These are phyloP conservation scores for Willowsia nigromaculata DNA, from an alignment of 2,888 invertebrate genomes.

Conservation along the genomic window DNA sequence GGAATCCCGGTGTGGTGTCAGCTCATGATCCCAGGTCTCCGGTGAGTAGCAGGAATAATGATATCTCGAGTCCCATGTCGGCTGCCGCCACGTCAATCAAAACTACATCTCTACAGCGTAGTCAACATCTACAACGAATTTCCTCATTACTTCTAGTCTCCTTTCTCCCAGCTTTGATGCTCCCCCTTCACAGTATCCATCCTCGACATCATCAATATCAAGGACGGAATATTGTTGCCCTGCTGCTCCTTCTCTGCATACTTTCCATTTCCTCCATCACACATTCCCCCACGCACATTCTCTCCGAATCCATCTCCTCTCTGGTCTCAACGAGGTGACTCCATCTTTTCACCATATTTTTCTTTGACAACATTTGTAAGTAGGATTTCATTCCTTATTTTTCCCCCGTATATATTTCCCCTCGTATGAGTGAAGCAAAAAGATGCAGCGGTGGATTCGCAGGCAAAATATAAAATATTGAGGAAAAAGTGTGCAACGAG, in stretches of 20 bases:
- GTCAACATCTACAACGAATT: slow-evolving; percentile 50
- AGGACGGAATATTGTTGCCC: neutral
- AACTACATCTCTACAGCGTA: slow-evolving; percentile 40
- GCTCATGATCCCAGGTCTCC: slow-evolving; percentile 75
- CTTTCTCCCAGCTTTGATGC: slow-evolving; percentile 1
- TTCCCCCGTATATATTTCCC: neutral
- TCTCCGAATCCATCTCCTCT: slow-evolving; percentile 15
- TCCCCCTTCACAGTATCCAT: neutral
- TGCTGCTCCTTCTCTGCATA: neutral
- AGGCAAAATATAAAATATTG: neutral
- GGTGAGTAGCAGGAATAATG: slow-evolving; percentile 70
- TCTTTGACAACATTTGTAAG: neutral
- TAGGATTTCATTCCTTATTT: neutral
- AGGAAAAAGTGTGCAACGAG: neutral
- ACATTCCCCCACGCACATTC: neutral
- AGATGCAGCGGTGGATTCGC: neutral
- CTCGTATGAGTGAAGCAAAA: neutral
- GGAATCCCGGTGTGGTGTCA: slow-evolving; percentile 72
- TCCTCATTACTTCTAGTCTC: slow-evolving; percentile 23
- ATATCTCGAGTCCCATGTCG: slow-evolving; percentile 69
- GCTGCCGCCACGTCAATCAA: slow-evolving; percentile 54
- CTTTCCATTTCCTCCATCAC: too few relatives aligned
- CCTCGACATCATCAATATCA: neutral
- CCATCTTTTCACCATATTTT: neutral
- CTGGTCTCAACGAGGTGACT: neutral